Base-by-base conservation (phyloP, 2,113 vertebrate species). In the Catharus minimus region DNA sequence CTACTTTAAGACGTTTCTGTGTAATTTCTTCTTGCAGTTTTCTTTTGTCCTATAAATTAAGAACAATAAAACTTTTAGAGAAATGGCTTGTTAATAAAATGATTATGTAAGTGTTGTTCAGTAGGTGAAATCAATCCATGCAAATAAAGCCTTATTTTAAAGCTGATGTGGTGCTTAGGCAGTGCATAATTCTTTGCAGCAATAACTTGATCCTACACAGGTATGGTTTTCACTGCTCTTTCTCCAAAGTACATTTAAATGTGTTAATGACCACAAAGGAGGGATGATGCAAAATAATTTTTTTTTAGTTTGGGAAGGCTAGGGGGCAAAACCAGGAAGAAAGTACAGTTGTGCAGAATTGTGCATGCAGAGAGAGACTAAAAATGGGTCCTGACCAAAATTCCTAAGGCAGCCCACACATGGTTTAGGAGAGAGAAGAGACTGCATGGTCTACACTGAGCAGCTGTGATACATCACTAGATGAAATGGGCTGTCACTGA, bases 1-100 rank as follows among this genome's bases (percentile, higher is more conserved):
- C 99, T 20, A 99, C 98, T 96, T 98, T 97, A 94, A 98, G 97
- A 61, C 98, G 98, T 93, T 99, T 99, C 95, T 98, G 98, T 84
- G 98, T 97, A 68, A 99, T 99, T 96, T 98, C 98, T 97, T 99
- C 99, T 94, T 99, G 99, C 84, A 99, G 96, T 97, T 98, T 99
- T 95, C 99, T 98, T 97, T 99, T 99, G 95, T 99, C 98, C 99
- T 99, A 95, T 38, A 92, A 86, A 96, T 93, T 38, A 67, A 78
- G 80, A 85, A 64, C 36, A 79, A 30, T 41, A 77, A 41, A 79
- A 57, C 28, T 74, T 38, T 94, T 79, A 68, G 33, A 78, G 57
- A 85, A 78, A 74, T 88, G 58, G 44, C 14, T 81, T 75, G 30
- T 55, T 67, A 67, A 81, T 39, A 47, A 60, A 66, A 60, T 39